Conservation (phyloP, 2,113 vertebrate genomes). For the crab-eating macaque (Macaca fascicularis) region T2T-MFA8v1.1 NC_088377.1:8268001-8268500, state of each 20-base stretch:
- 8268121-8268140: neutral
- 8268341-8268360: neutral
- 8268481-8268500: neutral
- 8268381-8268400: neutral
- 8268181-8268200: neutral
- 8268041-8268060: neutral
- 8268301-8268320: neutral
- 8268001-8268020: neutral
- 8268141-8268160: neutral
- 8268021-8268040: neutral
- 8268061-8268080: neutral
- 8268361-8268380: neutral
- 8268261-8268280: neutral
- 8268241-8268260: neutral
- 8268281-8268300: neutral
- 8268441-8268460: accelerated
- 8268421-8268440: neutral
- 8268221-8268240: neutral
- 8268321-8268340: neutral
- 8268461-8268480: neutral
- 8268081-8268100: neutral
- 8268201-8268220: too few relatives aligned
- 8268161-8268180: neutral
- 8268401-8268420: neutral
- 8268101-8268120: neutral